Evolutionary conservation across 2,113 vertebrate species (phyloP), one percentile per base, ranked within the genome.

Genomic region (Ammodytes marinus): DNA sequence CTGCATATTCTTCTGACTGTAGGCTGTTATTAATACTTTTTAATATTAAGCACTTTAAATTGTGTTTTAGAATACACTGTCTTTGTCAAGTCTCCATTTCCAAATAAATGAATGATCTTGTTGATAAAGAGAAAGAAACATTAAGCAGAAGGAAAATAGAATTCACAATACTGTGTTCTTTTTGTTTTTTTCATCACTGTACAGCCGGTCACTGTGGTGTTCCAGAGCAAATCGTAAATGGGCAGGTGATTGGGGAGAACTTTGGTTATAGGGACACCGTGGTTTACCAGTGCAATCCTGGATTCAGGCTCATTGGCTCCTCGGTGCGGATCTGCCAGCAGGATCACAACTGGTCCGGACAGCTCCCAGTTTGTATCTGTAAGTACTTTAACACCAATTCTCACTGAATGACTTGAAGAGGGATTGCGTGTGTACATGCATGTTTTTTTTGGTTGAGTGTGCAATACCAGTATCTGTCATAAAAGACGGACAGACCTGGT

Each of bases 321-420:
- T 99, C 98, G 7, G 97, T 99, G 39, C 92, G 97, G 42, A 98
- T 99, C 72, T 99, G 98, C 81, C 98, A 99, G 45, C 98, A 99
- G 80, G 97, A 99, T 89, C 97, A 99, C 94, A 96, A 94, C 83
- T 99, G 98, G 98, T 99, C 98, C 27, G 97, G 97, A 66, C 96
- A 96, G 1, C 96, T 99, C 5, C 98, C 97, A 54, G 96, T 97
- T 79, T 99, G 98, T 95, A 97, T 99, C 94, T 89, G 98, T 99
- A 95, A 98, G 98, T 98, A 93, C 92, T 90, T 42, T 11, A 53
- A 19, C 37, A 54, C 39, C n/a, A 37, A 35, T 27, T 74, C 46
- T 55, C 10, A n/a, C 58, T 43, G 13, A 52, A 39, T 68, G 42
- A 59, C 58, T 63, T 40, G 11, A 52, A 46, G n/a, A 39, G 52